These are phyloP conservation scores for Rhopalosiphum maidis DNA, from an alignment of 1,140 invertebrate genomes.

Conservation along the genomic window DNA sequence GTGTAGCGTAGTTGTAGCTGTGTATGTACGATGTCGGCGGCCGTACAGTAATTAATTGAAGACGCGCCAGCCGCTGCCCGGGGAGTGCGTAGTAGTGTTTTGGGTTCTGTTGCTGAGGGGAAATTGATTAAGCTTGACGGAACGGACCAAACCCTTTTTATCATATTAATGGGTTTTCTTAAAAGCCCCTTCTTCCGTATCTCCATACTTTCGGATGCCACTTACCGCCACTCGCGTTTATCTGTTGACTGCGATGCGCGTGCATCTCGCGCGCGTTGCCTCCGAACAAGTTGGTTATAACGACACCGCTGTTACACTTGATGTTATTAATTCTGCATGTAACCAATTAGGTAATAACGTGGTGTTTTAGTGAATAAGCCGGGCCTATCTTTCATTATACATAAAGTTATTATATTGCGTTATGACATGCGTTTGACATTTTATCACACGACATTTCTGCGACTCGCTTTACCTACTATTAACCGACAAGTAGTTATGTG, in stretches of 20 bases:
- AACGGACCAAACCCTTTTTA: conserved; percentile 25
- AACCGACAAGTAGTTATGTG: too few species aligned
- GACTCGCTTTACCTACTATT: too few species aligned
- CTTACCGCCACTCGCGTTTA: background rate
- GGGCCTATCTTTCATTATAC: background rate
- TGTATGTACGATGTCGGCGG: background rate
- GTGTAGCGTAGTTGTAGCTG: background rate
- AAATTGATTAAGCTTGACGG: conserved; percentile 28
- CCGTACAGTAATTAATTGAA: conserved; percentile 22
- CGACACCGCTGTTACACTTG: background rate
- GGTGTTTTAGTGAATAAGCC: background rate
- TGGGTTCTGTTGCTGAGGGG: background rate
- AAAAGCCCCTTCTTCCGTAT: background rate
- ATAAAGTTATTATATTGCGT: background rate
- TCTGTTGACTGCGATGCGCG: background rate
- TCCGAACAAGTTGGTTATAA: background rate
- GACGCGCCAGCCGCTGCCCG: background rate
- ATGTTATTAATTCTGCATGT: background rate
- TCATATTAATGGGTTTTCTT: conserved; percentile 44
- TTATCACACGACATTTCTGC: too few species aligned
- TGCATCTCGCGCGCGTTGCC: background rate
- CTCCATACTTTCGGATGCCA: background rate
- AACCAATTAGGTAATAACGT: background rate
- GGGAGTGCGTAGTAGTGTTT: background rate
- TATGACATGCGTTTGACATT: too few species aligned